phyloP scores from a whole-genome alignment of 1,140 invertebrate genomes.

The Geopemphigus sp. region DNA sequence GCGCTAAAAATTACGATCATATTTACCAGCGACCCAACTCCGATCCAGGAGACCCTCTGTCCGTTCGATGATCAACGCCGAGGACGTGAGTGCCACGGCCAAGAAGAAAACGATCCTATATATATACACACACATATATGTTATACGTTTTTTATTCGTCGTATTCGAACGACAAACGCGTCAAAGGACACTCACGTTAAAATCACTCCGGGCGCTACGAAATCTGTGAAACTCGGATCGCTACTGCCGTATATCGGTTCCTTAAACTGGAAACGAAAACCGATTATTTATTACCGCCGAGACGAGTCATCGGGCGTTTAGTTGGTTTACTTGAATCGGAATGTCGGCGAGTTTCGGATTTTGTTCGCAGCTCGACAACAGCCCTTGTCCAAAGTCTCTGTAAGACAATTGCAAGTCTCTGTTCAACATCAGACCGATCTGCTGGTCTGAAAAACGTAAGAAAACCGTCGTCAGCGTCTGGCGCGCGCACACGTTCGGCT shows the following conservation, averaged over 20 bases:
- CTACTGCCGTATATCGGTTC: constrained; percentile 83
- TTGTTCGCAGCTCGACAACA: constrained; percentile 69
- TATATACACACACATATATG: constrained; percentile 54
- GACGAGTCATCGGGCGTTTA: no score
- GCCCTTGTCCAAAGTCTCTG: constrained; percentile 68
- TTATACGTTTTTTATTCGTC: no score
- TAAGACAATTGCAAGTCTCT: constrained; percentile 73
- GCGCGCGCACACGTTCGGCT: no score
- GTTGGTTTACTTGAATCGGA: constrained; percentile 66
- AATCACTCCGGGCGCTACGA: constrained; percentile 90
- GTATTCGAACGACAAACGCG: no score
- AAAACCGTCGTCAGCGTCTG: no score
- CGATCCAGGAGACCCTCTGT: constrained; percentile 85
- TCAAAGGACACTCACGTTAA: constrained; percentile 67
- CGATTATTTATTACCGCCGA: not conserved
- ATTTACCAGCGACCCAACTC: constrained; percentile 76
- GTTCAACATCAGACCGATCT: constrained; percentile 80
- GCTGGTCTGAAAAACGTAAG: constrained; percentile 70
- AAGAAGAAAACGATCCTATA: constrained; percentile 90
- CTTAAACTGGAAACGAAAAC: constrained; percentile 62
- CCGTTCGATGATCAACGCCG: constrained; percentile 85
- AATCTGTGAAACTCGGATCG: constrained; percentile 87
- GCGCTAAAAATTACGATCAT: no score
- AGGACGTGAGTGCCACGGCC: constrained; percentile 87
- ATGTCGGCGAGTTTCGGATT: constrained; percentile 78